These are phyloP conservation scores for Eleginops maclovinus DNA, from an alignment of 2,113 vertebrate species.

Conservation along the genomic window DNA sequence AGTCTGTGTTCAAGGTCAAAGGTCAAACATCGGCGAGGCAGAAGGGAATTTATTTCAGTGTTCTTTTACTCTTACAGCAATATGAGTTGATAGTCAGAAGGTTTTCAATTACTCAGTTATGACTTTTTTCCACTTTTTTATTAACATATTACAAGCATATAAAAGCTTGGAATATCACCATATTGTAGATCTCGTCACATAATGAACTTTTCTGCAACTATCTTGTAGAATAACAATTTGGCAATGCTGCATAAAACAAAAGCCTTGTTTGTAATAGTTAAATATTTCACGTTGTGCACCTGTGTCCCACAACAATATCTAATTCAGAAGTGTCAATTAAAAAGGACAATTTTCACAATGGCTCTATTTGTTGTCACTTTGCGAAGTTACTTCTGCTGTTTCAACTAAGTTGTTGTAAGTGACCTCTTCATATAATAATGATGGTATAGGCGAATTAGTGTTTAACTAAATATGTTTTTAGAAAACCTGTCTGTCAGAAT, in stretches of 20 bases:
- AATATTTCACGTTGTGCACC: no score
- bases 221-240: neutral
- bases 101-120: conserved; percentile 21
- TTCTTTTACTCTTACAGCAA: conserved; percentile 16
- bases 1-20: conserved; percentile 29
- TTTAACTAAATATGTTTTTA: neutral
- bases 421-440: neutral
- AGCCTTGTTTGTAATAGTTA: neutral
- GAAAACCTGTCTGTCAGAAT: neutral
- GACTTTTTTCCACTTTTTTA: conserved; percentile 30
- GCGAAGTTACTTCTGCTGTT: neutral
- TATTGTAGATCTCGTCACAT: neutral
- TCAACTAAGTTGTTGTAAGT: neutral
- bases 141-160: conserved; percentile 36
- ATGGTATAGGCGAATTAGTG: neutral
- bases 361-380: neutral
- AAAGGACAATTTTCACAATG: neutral
- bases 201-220: conserved; percentile 15
- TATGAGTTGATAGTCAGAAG: conserved; percentile 16
- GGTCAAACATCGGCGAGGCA: conserved; percentile 19
- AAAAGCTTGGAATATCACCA: conserved; percentile 13
- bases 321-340: neutral
- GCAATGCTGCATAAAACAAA: neutral
- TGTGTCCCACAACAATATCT: neutral
- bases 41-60: conserved; percentile 47